phyloP scores from a whole-genome alignment of 2,888 invertebrate species.

The Cataglyphis cursor region DNA sequence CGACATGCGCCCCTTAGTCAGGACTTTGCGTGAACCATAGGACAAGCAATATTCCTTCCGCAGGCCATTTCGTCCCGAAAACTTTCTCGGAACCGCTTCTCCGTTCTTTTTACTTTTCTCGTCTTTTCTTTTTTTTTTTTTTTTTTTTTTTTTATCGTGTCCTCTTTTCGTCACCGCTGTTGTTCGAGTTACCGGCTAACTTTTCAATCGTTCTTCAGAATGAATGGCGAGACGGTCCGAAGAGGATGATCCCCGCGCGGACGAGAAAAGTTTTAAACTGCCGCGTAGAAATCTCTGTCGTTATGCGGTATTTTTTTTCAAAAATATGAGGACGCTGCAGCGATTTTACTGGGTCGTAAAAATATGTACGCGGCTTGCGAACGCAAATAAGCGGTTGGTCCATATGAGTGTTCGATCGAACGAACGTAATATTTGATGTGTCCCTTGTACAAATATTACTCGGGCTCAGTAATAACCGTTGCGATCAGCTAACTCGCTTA shows the following conservation, averaged over 20 bases:
- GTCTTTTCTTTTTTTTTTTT: not conserved
- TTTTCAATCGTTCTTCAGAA: slow-evolving; percentile 58
- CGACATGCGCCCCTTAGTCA: slow-evolving; percentile 36
- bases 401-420: not conserved
- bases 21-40: slow-evolving; percentile 47
- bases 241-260: not conserved
- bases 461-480: slow-evolving; percentile 50
- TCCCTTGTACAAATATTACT: slow-evolving; percentile 55
- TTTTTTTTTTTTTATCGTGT: slow-evolving; percentile 16
- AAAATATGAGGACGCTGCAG: not conserved
- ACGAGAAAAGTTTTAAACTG: slow-evolving; percentile 34
- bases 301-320: not conserved
- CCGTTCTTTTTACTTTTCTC: not conserved
- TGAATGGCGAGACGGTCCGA: slow-evolving; percentile 10
- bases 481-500: slow-evolving; percentile 48
- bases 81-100: slow-evolving; percentile 41
- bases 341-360: not conserved
- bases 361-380: slow-evolving; percentile 5
- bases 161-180: not conserved
- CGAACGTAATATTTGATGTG: slow-evolving; percentile 18
- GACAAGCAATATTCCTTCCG: slow-evolving; percentile 68
- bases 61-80: slow-evolving; percentile 59
- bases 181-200: slow-evolving; percentile 40
- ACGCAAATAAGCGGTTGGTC: not conserved
- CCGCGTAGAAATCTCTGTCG: slow-evolving; percentile 1